Evolutionary conservation across 2,888 invertebrate genomes (phyloP).

Genomic region (Bibio marci): DNA sequence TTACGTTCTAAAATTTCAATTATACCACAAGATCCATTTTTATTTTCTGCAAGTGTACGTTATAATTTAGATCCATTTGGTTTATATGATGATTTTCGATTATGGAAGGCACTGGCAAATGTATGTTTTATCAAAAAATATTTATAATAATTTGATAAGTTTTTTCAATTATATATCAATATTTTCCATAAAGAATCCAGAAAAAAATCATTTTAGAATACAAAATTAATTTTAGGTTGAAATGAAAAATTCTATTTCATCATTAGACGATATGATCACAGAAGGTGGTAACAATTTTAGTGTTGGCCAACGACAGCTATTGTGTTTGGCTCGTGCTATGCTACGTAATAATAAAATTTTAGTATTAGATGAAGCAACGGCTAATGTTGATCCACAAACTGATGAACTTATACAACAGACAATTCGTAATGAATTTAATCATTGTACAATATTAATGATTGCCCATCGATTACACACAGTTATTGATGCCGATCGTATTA

Average conservation of each 20-base stretch:
- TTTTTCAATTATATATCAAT: too few relatives aligned
- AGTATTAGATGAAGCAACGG: slow-evolving; percentile 47
- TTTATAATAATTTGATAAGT: too few relatives aligned
- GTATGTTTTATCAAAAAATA: slow-evolving; percentile 51
- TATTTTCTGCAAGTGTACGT: slow-evolving; percentile 41
- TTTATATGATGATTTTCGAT: slow-evolving; percentile 29
- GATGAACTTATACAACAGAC: slow-evolving; percentile 63
- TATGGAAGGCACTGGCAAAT: slow-evolving; percentile 39
- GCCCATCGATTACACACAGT: slow-evolving; percentile 74
- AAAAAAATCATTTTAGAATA: too few relatives aligned
- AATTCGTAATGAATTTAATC: slow-evolving; percentile 49
- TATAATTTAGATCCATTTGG: slow-evolving; percentile 46
- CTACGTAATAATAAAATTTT: slow-evolving; percentile 57
- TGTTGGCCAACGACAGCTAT: slow-evolving; percentile 59
- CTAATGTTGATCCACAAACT: slow-evolving; percentile 44
- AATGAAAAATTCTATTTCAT: slow-evolving; percentile 32
- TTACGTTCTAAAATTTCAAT: slow-evolving; percentile 36
- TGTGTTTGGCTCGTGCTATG: slow-evolving; percentile 68
- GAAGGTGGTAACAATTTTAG: slow-evolving; percentile 40
- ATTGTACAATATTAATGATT: slow-evolving; percentile 68
- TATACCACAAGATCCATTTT: slow-evolving; percentile 38
- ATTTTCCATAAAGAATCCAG: too few relatives aligned
- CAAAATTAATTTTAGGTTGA: slow-evolving; percentile 37
- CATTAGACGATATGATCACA: slow-evolving; percentile 35
- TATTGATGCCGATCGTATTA: slow-evolving; percentile 66